phyloP scores from a whole-genome alignment of 2,797 vertebrate genomes.

The Fistularia tabacaria region DNA sequence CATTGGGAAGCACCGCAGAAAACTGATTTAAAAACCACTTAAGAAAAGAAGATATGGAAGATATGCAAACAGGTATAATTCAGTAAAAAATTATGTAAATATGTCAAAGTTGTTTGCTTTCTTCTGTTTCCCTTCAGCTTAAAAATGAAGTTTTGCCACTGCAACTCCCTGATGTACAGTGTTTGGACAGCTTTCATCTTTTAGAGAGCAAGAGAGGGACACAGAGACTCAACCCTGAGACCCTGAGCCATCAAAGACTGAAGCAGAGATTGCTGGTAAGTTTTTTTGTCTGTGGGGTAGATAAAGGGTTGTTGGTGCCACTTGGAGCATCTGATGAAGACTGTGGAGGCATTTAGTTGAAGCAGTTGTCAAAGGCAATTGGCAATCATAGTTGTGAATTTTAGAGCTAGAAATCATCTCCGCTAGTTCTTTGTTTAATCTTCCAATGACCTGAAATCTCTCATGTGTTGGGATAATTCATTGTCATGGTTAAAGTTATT shows the following conservation, averaged over 20 bases:
- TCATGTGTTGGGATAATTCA: too few relatives aligned
- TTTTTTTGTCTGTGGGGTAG: conserved; percentile 29
- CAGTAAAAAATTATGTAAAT: too few relatives aligned
- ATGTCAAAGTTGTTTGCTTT: background rate
- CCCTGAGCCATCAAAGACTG: conserved; percentile 55
- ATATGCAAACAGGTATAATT: too few relatives aligned
- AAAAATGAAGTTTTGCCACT: conserved; percentile 71
- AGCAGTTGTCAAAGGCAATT: conserved; percentile 28
- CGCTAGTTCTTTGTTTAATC: conserved; percentile 38
- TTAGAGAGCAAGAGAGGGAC: conserved; percentile 60
- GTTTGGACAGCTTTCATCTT: conserved; percentile 53
- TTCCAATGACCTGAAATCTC: conserved; percentile 29
- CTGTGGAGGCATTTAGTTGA: conserved; percentile 30
- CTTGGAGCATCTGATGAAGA: conserved; percentile 25
- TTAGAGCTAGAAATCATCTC: conserved; percentile 38
- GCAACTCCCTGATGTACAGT: conserved; percentile 54
- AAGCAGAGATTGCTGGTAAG: conserved; percentile 75
- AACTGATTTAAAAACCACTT: too few relatives aligned
- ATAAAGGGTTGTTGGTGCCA: conserved; percentile 34
- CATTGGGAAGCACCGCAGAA: too few relatives aligned
- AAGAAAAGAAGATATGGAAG: too few relatives aligned
- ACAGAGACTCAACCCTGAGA: conserved; percentile 55
- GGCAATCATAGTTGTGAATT: conserved; percentile 26
- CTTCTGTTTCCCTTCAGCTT: conserved; percentile 53
- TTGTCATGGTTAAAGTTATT: too few relatives aligned